A percentile compares a stretch with the other conserved stretches of the same genome.
Conservation (phyloP, 2,113 vertebrate species). For the Chrysochloris asiatica region DNA sequence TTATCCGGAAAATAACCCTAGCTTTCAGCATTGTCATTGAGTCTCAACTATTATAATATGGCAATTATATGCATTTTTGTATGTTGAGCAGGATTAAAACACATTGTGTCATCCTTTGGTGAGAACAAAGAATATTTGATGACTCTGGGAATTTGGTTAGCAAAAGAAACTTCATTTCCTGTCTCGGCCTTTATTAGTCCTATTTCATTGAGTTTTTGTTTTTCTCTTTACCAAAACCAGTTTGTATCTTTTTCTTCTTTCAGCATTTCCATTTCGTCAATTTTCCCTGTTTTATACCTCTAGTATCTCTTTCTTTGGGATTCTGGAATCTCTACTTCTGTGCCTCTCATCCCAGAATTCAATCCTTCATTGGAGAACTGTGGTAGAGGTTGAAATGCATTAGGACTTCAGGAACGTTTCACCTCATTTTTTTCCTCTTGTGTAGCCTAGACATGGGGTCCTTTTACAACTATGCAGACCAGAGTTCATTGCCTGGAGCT, state of each 20-base stretch:
- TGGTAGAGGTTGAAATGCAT: background rate
- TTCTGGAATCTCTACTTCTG: background rate
- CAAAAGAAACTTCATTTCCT: conserved; percentile 24
- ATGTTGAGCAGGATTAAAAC: background rate
- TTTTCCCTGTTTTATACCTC: background rate
- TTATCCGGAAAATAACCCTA: background rate
- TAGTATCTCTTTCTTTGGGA: background rate
- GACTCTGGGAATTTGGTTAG: conserved; percentile 8
- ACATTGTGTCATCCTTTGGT: background rate
- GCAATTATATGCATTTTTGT: background rate
- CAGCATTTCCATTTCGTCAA: background rate
- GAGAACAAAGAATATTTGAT: background rate
- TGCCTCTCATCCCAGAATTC: background rate
- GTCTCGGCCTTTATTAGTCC: background rate
- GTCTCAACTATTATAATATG: background rate
- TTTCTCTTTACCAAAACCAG: background rate
- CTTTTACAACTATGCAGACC: conserved; percentile 15
- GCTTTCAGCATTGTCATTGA: background rate
- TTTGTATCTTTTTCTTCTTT: background rate
- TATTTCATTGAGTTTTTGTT: conserved; percentile 6
- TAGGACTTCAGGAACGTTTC: background rate
- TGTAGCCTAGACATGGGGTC: conserved; percentile 33
- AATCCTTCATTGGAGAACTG: background rate
- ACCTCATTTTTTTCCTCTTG: background rate
- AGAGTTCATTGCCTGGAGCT: conserved; percentile 42